phyloP scores from a whole-genome alignment of 1,140 invertebrate species.

The Listronotus bonariensis region DNA sequence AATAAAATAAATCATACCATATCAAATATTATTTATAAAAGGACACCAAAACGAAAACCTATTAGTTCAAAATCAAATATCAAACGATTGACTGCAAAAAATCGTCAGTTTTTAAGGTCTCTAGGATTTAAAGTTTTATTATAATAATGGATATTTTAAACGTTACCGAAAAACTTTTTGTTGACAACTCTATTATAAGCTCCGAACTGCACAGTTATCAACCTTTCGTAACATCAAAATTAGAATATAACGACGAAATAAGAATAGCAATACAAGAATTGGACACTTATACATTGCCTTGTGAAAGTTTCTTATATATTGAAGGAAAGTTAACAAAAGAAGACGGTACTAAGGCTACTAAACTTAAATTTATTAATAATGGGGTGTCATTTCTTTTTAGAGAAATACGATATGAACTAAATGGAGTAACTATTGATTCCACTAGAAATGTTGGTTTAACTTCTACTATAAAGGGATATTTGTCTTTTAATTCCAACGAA shows the following conservation, averaged over 20 bases:
- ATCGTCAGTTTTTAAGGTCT: conserved; percentile 20
- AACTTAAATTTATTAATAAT: conserved; percentile 53
- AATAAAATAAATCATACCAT: background rate
- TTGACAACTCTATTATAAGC: conserved; percentile 23
- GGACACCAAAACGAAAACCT: conserved; percentile 2
- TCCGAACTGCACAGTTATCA: conserved; percentile 35
- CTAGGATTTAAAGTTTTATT: conserved; percentile 23
- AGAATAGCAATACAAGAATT: conserved; percentile 40
- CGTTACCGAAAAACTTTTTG: conserved; percentile 5
- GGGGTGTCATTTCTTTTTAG: conserved; percentile 55
- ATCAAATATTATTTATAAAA: conserved; percentile 5
- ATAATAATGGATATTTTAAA: conserved; percentile 31
- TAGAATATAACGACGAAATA: conserved; percentile 40
- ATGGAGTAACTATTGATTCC: conserved; percentile 56
- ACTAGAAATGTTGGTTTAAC: conserved; percentile 54
- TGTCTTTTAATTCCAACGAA: conserved; percentile 36
- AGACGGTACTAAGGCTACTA: conserved; percentile 24
- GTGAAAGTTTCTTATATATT: conserved; percentile 42
- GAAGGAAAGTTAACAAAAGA: conserved; percentile 42
- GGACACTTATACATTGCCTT: conserved; percentile 41
- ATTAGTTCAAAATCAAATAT: conserved; percentile 7
- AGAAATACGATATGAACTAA: conserved; percentile 58
- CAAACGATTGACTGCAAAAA: conserved; percentile 12
- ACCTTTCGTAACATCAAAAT: conserved; percentile 30
- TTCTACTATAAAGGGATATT: conserved; percentile 54